Percentiles rank a stretch among this genome's conserved stretches.
Conservation (phyloP, 2,888 invertebrate genomes). For the Mesodorylaimus sp. region DNA sequence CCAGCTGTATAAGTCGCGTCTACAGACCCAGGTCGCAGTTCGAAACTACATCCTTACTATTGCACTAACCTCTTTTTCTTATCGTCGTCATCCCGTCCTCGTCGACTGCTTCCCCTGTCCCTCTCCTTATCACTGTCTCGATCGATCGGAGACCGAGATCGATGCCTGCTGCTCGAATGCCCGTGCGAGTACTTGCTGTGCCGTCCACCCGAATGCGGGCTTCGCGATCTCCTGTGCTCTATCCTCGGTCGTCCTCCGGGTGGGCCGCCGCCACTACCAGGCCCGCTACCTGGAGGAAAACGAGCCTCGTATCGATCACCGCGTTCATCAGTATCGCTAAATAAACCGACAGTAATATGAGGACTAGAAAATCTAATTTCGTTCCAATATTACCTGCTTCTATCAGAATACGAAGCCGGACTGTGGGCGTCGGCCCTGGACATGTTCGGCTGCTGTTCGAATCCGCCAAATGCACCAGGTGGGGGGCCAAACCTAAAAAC, state of each 20-base stretch:
- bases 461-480: conserved; percentile 10
- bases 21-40: no score
- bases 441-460: conserved; percentile 15
- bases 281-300: neutral
- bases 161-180: neutral
- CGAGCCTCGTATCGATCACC: neutral
- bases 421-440: conserved; percentile 3
- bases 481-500: neutral
- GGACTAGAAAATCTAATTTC: neutral
- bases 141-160: conserved; percentile 1
- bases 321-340: neutral
- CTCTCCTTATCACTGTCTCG: neutral
- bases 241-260: no score
- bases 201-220: no score
- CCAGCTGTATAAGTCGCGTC: no score
- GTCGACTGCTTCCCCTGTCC: neutral
- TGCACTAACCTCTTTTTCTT: neutral
- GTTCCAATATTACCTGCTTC: conserved; percentile 8
- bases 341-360: neutral
- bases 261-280: neutral
- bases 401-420: conserved; percentile 11
- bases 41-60: no score
- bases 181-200: neutral
- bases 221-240: no score
- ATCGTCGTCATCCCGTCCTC: neutral